Base-by-base conservation (phyloP, 1,140 invertebrate genomes). In the Ctenoplectra terminalis region DNA sequence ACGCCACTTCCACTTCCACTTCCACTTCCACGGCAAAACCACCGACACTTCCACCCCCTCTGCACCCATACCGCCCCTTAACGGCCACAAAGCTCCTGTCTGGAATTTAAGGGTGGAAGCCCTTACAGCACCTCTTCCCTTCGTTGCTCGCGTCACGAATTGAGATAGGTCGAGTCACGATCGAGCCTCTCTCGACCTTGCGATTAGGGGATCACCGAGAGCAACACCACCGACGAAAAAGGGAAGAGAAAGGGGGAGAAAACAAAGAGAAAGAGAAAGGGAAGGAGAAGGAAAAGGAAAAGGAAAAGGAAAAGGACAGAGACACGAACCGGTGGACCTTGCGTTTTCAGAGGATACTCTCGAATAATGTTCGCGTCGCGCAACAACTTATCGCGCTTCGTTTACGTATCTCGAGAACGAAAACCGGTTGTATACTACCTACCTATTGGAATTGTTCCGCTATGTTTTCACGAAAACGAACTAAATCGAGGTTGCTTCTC, bases 51-150 rank as follows among this genome's bases (percentile, higher is more conserved):
- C 81, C 75, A 79, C 76, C 82, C 54, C 84, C 82, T 71, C 78
- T 60, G 66, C 58, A 77, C 73, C 79, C 81, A 67, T 48, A 29
- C 79, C 89, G 63, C 83, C 87, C 90, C 82, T 87, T 83, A 84
- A 90, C 85, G 63, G 82, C 88, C 86, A 72, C 89, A 87, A 88
- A 87, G 89, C 88, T 90, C 76, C 87, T 81, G 80, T 85, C 83
- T 82, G 87, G 90, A 90, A 90, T 91, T 91, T 90, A 91, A 90
- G 90, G 89, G 89, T 88, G 87, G 75, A 86, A 87, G 85, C 89
- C 81, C 87, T 89, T 85, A 87, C 83, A 64, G 84, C 80, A 29
- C 75, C 63, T 79, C 63, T 83, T 82, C 85, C 83, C 81, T 90
- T 86, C 66, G 82, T 81, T 34, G 85, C 76, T 66, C 76, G 80